A percentile compares a stretch with the other conserved stretches of the same genome.
Evolutionary conservation across 2,888 invertebrate genomes (phyloP).

Genomic region (Clanis bilineata): DNA sequence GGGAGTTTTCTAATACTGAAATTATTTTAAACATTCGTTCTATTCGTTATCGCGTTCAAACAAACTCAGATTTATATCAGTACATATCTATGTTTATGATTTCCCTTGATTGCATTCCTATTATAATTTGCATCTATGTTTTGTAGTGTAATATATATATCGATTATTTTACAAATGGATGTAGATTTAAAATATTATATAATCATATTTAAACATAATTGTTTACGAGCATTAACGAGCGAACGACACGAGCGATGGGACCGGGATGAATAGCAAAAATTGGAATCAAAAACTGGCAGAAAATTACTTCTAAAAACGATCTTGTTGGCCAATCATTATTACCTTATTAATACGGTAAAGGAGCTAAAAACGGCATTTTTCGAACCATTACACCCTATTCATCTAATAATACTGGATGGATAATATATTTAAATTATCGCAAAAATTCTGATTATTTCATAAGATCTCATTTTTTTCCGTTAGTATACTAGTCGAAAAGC

Average conservation of each 20-base stretch:
- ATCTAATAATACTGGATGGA: constrained; percentile 82
- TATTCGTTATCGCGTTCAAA: too few species aligned
- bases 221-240: background rate
- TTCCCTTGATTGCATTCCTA: too few species aligned
- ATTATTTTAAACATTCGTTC: too few species aligned
- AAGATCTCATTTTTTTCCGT: constrained; percentile 66
- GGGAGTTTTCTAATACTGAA: too few species aligned
- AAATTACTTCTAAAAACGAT: constrained; percentile 7
- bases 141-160: too few species aligned
- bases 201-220: background rate
- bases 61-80: too few species aligned
- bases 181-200: background rate
- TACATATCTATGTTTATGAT: too few species aligned
- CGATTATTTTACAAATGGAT: background rate
- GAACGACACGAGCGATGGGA: constrained; percentile 47
- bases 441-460: constrained; percentile 76
- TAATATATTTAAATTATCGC: constrained; percentile 73
- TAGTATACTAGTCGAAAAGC: constrained; percentile 79
- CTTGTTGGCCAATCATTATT: constrained; percentile 58
- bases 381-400: constrained; percentile 65
- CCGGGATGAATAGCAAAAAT: constrained; percentile 24
- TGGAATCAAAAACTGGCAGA: constrained; percentile 10
- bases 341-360: constrained; percentile 62
- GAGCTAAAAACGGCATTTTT: constrained; percentile 63
- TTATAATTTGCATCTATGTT: too few species aligned